Conservation (phyloP, 2,113 vertebrate genomes). For the Myanophis thanlyinensis region DNA sequence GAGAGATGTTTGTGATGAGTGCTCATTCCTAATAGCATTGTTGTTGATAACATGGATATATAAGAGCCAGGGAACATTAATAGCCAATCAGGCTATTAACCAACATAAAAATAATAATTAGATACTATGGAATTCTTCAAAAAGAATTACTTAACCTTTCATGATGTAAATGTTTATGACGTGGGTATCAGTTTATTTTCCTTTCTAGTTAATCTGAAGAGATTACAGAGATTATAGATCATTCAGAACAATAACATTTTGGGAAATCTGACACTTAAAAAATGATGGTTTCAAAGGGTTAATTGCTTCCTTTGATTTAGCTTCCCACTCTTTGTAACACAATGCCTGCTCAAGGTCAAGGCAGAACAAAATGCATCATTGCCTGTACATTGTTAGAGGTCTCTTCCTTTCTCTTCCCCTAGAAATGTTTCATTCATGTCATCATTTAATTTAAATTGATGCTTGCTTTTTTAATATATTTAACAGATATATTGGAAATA, state of each 20-base stretch:
- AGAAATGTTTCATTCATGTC: background rate
- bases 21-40: constrained; percentile 16
- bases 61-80: constrained; percentile 29
- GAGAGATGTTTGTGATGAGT: rapidly evolving
- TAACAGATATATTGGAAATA: constrained; percentile 18
- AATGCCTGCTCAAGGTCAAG: constrained; percentile 52
- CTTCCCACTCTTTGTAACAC: constrained; percentile 22
- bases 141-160: background rate
- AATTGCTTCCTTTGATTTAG: constrained; percentile 38
- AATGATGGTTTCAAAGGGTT: constrained; percentile 9
- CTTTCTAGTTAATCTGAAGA: constrained; percentile 12
- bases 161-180: background rate
- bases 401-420: background rate
- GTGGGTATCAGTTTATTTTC: background rate
- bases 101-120: background rate
- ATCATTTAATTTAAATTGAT: background rate
- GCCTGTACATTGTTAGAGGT: constrained; percentile 1
- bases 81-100: rapidly evolving
- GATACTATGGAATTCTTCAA: background rate
- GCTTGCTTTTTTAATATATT: constrained; percentile 12
- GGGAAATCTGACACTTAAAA: background rate
- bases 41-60: background rate
- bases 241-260: constrained; percentile 5
- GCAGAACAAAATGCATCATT: constrained; percentile 26
- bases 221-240: background rate